phyloP scores from a whole-genome alignment of 1,140 invertebrate genomes.

The Hylaeus anthracinus region DNA sequence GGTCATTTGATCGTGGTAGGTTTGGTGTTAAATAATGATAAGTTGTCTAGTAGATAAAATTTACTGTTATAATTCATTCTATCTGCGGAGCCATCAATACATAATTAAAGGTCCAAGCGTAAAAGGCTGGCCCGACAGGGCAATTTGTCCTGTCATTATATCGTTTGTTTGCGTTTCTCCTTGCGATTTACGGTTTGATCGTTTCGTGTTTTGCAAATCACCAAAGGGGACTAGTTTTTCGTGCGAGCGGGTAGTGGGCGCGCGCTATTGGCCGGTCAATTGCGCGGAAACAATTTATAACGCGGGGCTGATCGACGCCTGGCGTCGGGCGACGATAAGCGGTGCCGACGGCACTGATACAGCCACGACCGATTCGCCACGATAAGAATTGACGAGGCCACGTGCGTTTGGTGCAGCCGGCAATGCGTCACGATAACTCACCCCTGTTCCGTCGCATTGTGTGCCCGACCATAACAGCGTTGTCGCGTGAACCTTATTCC shows the following conservation, averaged over 20 bases:
- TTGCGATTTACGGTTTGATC: constrained; percentile 5
- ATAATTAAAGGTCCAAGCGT: too few species aligned
- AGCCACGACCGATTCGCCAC: constrained; percentile 35
- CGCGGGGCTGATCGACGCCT: constrained; percentile 47
- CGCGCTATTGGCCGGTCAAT: constrained; percentile 5
- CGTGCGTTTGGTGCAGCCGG: constrained; percentile 48
- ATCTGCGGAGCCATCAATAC: background rate
- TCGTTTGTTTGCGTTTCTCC: constrained; percentile 28
- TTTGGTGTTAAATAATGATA: too few species aligned
- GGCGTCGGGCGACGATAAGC: constrained; percentile 39
- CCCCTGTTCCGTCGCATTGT: constrained; percentile 19
- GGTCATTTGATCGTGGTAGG: too few species aligned
- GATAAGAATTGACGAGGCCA: constrained; percentile 52
- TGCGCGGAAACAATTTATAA: constrained; percentile 59
- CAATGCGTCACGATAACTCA: constrained; percentile 62
- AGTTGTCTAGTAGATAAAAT: too few species aligned
- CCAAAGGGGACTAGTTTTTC: constrained; percentile 19
- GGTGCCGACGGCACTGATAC: constrained; percentile 43
- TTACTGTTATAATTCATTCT: too few species aligned
- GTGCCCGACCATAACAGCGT: constrained; percentile 13
- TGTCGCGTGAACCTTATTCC: constrained; percentile 46
- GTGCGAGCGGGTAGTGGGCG: background rate
- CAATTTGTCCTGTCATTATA: constrained; percentile 30
- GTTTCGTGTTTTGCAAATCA: constrained; percentile 17
- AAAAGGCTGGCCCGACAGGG: background rate